Evolutionary conservation across 35 echinoderm and acorn worm species (phyloP).

Genomic region (Ptychodera flava): DNA sequence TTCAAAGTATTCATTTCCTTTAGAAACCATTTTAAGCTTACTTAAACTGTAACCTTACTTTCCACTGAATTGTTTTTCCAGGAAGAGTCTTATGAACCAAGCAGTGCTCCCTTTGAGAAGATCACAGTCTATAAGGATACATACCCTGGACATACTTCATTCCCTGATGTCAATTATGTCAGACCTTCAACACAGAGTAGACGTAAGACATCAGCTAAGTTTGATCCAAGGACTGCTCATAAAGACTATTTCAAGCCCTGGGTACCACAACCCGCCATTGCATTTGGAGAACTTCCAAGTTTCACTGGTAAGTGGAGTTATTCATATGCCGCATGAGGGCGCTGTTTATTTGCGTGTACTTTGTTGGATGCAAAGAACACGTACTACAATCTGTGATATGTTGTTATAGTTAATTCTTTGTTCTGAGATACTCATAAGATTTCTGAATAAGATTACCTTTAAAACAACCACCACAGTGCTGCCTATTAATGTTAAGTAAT

Average conservation of each 20-base stretch:
- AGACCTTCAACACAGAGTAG: conserved; percentile 40
- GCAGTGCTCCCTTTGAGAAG: conserved; percentile 48
- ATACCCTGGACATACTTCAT: conserved; percentile 66
- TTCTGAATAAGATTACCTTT: too few relatives aligned
- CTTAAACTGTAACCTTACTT: too few relatives aligned
- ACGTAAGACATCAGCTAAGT: conserved; percentile 49
- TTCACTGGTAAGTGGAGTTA: conserved; percentile 61
- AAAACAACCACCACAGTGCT: too few relatives aligned
- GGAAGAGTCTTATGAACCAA: conserved; percentile 56
- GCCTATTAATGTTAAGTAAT: too few relatives aligned
- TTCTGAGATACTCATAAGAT: background rate
- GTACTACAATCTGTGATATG: background rate
- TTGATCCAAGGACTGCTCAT: conserved; percentile 77
- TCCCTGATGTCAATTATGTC: conserved; percentile 47
- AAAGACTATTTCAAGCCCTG: conserved; percentile 77
- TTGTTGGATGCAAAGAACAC: too few relatives aligned
- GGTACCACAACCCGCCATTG: conserved; percentile 44
- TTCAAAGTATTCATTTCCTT: too few relatives aligned
- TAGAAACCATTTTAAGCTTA: too few relatives aligned
- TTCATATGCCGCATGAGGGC: background rate
- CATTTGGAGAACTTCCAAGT: conserved; percentile 83
- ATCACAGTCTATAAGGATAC: conserved; percentile 67
- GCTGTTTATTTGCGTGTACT: too few relatives aligned
- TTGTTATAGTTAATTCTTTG: background rate
- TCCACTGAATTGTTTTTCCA: too few relatives aligned